Base-by-base conservation (phyloP, 92 coral and sea anemone genomes). In the Phenganax subtilis region DNA sequence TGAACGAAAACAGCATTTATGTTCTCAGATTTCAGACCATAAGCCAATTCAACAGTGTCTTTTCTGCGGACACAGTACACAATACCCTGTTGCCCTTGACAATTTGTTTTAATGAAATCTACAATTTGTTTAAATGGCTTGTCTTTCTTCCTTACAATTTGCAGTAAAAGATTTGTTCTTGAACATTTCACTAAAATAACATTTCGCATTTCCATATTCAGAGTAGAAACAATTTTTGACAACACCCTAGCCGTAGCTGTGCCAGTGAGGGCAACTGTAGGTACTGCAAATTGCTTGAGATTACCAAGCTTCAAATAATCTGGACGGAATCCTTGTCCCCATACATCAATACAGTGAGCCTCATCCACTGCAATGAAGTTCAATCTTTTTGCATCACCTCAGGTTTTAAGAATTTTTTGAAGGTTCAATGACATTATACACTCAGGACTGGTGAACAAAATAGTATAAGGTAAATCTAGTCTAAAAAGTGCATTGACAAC, bases 251-350 rank as follows among this genome's bases (percentile, higher is more conserved):
- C 66, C 66, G 87, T 84, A 53, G 84, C 84, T 64, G 87, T 84
- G 72, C 87, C 87, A 77, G 87, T 84, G 11, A 77, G 72, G 14
- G 87, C 87, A 27, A 75, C 75, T 55, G 71, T 57, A 10, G 71
- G 80, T 20, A 56, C 56, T 52, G 80, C 72, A 47, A 30, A 80
- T 10, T 59, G 75, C 51, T 79, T 70, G 6, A 80, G 80, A 15
- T 71, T 68, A 1, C 85, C 88, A 9, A 85, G 88, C 75, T 65
- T 69, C 11, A 82, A 54, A 60, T 55, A 79, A 69, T 68, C 84
- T 69, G 80, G 84, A 54, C 88, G 59, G 70, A 85, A 85, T 16
- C 84, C 87, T 25, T 58, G 77, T 8, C 87, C 87, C 87, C 84
- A 85, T 54, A 75, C 72, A 79, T 84, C 87, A 66, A 84, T 67